These are phyloP conservation scores for Thymelicus lineola DNA, from an alignment of 2,888 invertebrate genomes.

Conservation along the genomic window DNA sequence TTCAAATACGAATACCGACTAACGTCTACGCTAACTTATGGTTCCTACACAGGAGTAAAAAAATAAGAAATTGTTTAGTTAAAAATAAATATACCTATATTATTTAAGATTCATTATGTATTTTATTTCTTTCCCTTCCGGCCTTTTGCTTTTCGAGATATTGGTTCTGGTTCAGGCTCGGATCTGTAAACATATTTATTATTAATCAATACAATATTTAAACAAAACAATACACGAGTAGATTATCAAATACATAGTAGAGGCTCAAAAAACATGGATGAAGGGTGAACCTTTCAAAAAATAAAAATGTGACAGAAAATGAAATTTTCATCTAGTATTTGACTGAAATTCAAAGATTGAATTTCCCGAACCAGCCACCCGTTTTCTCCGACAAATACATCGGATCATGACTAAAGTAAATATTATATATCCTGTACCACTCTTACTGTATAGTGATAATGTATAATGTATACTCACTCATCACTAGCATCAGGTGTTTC, in stretches of 20 bases:
- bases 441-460: background rate
- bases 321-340: too few relatives aligned
- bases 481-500: constrained; percentile 78
- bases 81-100: constrained; percentile 9
- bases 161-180: constrained; percentile 63
- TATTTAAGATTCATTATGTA: constrained; percentile 1
- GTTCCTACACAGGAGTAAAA: background rate
- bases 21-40: background rate
- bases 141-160: constrained; percentile 57
- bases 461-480: constrained; percentile 60
- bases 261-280: too few relatives aligned
- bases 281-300: too few relatives aligned
- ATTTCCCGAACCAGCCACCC: too few relatives aligned
- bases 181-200: constrained; percentile 55
- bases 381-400: too few relatives aligned
- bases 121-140: constrained; percentile 58
- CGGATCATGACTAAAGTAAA: too few relatives aligned
- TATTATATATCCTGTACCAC: too few relatives aligned
- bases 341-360: too few relatives aligned
- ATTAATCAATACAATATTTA: background rate
- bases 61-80: constrained; percentile 18
- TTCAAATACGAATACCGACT: background rate
- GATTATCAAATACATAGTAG: too few relatives aligned
- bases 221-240: background rate
- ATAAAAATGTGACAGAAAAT: too few relatives aligned